phyloP scores from a whole-genome alignment of 2,113 vertebrate genomes.

The Rhinolophus ferrumequinum region DNA sequence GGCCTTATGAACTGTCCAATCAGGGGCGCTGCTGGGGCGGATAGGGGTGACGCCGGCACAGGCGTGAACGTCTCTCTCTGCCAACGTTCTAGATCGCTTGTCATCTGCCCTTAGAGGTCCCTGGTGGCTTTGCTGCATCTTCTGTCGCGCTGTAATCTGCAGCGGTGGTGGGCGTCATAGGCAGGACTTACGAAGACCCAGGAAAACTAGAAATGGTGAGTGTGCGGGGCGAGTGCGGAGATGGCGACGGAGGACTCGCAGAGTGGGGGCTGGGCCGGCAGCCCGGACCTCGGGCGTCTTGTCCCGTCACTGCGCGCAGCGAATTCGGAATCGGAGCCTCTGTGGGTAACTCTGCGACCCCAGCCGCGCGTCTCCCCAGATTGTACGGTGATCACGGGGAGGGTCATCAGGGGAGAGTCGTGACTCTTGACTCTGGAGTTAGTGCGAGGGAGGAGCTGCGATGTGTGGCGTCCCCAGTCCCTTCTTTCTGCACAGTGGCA shows the following conservation, averaged over 20 bases:
- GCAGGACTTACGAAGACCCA: background rate
- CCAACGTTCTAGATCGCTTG: fast-evolving
- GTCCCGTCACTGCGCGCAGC: background rate
- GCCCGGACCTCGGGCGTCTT: no score
- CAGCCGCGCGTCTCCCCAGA: background rate
- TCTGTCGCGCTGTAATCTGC: no score
- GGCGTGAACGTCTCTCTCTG: no score
- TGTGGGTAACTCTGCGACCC: background rate
- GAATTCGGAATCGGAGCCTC: background rate
- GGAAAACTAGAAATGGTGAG: constrained; percentile 37
- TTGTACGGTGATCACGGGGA: background rate
- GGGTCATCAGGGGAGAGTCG: background rate
- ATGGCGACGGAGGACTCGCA: no score
- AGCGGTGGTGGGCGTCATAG: background rate
- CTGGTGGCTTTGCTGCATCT: fast-evolving
- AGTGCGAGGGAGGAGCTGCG: background rate
- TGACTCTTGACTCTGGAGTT: no score
- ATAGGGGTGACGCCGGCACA: background rate
- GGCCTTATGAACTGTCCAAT: background rate
- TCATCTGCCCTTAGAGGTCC: fast-evolving
- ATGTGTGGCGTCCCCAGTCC: background rate
- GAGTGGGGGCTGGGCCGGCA: background rate
- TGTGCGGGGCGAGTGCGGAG: background rate
- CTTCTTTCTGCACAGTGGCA: background rate
- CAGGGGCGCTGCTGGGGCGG: background rate